Evolutionary conservation across 2,888 invertebrate species (phyloP), one percentile per base, ranked within the genome.

Genomic region (Spilosoma lubricipeda): DNA sequence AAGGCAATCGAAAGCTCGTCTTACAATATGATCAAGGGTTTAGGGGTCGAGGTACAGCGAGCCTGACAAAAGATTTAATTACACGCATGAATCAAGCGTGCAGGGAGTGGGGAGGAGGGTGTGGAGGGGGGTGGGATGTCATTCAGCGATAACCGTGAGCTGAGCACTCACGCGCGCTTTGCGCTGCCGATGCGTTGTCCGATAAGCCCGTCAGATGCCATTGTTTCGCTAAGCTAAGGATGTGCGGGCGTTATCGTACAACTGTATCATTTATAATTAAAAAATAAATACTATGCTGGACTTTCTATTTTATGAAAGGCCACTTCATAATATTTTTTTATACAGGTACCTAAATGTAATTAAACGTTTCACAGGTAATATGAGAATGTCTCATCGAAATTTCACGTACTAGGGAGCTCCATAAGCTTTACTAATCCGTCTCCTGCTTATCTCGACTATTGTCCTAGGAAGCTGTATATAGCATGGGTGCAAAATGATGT

Each of bases 1-100:
- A 90, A 90, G 88, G 89, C 89, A 89, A 90, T 91, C 89, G 88
- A 88, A 88, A 87, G 86, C 83, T 86, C 85, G 86, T 87, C 90
- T 91, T 90, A 90, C 91, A 91, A 92, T 90, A 87, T 86, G 89
- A 92, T 91, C 89, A 89, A 83, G 85, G 84, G 82, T 76, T 85
- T 83, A 90, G 92, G 92, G 52, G 90, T 90, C 88, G 90, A 82
- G 88, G 85, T 88, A 87, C 85, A 87, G 86, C 85, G 90, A 88
- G 88, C 87, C 91, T 92, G 90, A 95, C 94, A 94, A 95, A 93
- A 95, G 95, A 95, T 94, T 94, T 95, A 95, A 95, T 95, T 95
- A 95, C 93, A 95, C 95, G 95, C 94, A 94, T 95, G 95, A 94
- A 95, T 94, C 94, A 94, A 94, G 93, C 91, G 88, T 88, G 84